phyloP scores from a whole-genome alignment of 2,797 vertebrate species.

The Pelobates cultripes region DNA sequence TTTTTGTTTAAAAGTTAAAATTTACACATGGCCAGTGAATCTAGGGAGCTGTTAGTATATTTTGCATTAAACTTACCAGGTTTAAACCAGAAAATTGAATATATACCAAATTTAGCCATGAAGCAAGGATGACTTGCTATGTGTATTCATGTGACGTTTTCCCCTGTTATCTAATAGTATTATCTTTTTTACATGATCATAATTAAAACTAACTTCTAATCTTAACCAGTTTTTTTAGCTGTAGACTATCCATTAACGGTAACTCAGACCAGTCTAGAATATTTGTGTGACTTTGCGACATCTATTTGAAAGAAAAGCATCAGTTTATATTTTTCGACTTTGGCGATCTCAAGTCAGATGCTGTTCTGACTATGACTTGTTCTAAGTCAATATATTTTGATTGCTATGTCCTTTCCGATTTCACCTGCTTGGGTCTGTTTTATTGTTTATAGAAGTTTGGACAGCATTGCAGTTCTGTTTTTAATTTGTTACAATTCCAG shows the following conservation, averaged over 20 bases:
- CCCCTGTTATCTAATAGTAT: no score
- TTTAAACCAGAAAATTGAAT: no score
- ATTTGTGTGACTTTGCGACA: neutral
- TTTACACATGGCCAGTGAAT: no score
- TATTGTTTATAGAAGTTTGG: constrained; percentile 37
- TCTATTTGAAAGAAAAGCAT: constrained; percentile 35
- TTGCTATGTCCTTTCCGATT: constrained; percentile 25
- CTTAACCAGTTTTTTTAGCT: neutral
- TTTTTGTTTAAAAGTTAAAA: no score
- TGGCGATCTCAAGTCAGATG: constrained; percentile 35
- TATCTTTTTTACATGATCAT: no score
- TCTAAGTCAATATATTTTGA: constrained; percentile 36
- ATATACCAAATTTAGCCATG: no score
- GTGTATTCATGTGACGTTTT: no score
- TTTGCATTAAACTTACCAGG: no score
- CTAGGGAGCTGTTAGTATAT: no score
- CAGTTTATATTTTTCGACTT: constrained; percentile 8
- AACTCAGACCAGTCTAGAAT: constrained; percentile 16
- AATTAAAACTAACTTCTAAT: neutral
- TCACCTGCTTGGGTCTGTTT: neutral
- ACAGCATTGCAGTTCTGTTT: constrained; percentile 5
- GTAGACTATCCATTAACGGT: neutral
- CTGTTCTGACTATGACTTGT: constrained; percentile 21
- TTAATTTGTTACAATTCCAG: neutral
- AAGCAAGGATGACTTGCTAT: no score